These are phyloP conservation scores for Aphidius colemani DNA, from an alignment of 2,888 invertebrate genomes.

Conservation along the genomic window DNA sequence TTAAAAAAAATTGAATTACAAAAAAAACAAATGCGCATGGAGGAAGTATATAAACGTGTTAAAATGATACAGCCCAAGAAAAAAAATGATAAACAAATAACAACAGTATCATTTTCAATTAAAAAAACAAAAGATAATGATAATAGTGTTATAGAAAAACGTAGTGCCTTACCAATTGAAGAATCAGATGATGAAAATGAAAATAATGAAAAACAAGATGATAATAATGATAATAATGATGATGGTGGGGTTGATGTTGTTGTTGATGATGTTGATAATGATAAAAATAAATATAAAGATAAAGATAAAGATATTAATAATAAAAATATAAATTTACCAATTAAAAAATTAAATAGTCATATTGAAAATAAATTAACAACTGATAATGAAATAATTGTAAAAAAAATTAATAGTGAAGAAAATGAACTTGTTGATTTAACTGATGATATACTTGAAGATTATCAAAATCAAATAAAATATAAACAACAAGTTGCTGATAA, in stretches of 20 bases:
- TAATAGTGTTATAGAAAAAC: slow-evolving; percentile 66
- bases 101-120: slow-evolving; percentile 81
- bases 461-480: slow-evolving; percentile 48
- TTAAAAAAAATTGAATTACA: slow-evolving; percentile 56
- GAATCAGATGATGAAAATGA: slow-evolving; percentile 64
- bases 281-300: slow-evolving; percentile 33
- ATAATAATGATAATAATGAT: background rate
- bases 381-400: slow-evolving; percentile 6
- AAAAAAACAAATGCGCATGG: slow-evolving; percentile 57
- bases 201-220: slow-evolving; percentile 27
- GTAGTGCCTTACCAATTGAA: slow-evolving; percentile 75
- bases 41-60: slow-evolving; percentile 55
- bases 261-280: slow-evolving; percentile 63
- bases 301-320: slow-evolving; percentile 43
- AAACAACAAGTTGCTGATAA: slow-evolving; percentile 63
- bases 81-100: slow-evolving; percentile 52
- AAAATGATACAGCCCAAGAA: slow-evolving; percentile 58
- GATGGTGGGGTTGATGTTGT: background rate
- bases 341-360: slow-evolving; percentile 5
- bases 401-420: slow-evolving; percentile 37
- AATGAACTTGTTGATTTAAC: slow-evolving; percentile 56
- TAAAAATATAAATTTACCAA: slow-evolving; percentile 43
- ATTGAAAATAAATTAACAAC: slow-evolving; percentile 34
- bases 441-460: slow-evolving; percentile 56
- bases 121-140: slow-evolving; percentile 80